Conservation (phyloP, 2,113 vertebrate species). For the Brienomyrus brachyistius region DNA sequence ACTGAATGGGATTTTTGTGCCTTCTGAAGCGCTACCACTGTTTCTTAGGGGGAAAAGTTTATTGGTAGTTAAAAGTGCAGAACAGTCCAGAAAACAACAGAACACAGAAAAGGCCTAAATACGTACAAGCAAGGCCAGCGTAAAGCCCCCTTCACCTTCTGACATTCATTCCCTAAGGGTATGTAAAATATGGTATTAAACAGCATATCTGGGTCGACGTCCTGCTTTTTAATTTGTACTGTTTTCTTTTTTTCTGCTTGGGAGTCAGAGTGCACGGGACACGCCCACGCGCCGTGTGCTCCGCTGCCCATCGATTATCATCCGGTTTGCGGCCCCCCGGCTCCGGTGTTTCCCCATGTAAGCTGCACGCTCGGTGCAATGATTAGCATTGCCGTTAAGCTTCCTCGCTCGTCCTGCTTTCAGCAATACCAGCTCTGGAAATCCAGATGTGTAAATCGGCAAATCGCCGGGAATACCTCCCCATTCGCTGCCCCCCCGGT, state of each 20-base stretch:
- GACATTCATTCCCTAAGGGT: not conserved
- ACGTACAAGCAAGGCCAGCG: not conserved
- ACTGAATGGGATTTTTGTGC: constrained; percentile 21
- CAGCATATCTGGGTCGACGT: not conserved
- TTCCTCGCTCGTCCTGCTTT: not conserved
- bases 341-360: not conserved
- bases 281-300: not conserved
- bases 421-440: not conserved
- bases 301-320: not conserved
- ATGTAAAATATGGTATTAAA: constrained; percentile 10
- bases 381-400: not conserved
- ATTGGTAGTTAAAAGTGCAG: constrained; percentile 5
- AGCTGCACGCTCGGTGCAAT: not conserved
- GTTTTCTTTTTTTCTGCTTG: not conserved
- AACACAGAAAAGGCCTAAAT: not conserved
- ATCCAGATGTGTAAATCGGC: not conserved
- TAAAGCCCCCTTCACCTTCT: not conserved
- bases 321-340: not conserved
- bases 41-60: not conserved
- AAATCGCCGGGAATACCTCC: not conserved
- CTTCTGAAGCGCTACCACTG: constrained; percentile 6
- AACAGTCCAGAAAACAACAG: not conserved
- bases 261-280: not conserved
- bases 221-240: not conserved
- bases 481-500: not conserved